Base-by-base conservation (phyloP, 2,113 vertebrate genomes). In the Glaucidium brasilianum region DNA sequence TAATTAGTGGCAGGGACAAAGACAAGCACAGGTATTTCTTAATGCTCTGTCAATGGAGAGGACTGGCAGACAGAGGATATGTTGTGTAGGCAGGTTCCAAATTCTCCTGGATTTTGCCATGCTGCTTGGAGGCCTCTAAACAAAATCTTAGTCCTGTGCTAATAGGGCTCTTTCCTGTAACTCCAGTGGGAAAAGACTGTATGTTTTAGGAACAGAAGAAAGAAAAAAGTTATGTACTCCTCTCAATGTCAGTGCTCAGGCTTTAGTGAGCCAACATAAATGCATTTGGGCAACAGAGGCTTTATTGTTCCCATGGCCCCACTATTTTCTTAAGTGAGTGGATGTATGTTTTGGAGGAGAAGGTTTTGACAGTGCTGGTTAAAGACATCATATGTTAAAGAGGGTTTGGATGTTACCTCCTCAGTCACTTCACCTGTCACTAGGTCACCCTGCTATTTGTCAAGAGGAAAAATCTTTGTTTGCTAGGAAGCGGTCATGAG, bases 21-120 rank as follows among this genome's bases (percentile, higher is more conserved):
- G 52, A 17, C 19, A 37, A 49, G 32, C 20, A 15, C 35, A 9
- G 53, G 30, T 16, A 47, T 59, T 79, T 50, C 59, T 58, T 55
- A 34, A 20, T 21, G 34, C 1, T 5, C 20, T 5, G 4, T 18
- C 35, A n/a, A 1, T 0, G 2, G 39, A 45, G 39, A 59, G n/a
- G 37, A 72, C 9, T 1, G 1, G 67, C 43, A 84, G 50, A 62
- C 3, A 19, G 60, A 68, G 39, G 35, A 47, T 2, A 11, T 4
- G 29, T 39, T 60, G 23, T 27, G 15, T 15, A 8, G 12, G 34
- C 39, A 92, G 26, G 5, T 45, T 16, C 14, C 35, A 27, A 0
- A 18, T 43, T 39, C 84, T 79, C n/a, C 41, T 18, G 60, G 55
- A 20, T n/a, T 85, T 75, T 76, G 23, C 53, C 5, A 1, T 16